A percentile compares a stretch with the other conserved stretches of the same genome.
Conservation (phyloP, 2,888 invertebrate genomes). For the Callosobruchus maculatus region DNA sequence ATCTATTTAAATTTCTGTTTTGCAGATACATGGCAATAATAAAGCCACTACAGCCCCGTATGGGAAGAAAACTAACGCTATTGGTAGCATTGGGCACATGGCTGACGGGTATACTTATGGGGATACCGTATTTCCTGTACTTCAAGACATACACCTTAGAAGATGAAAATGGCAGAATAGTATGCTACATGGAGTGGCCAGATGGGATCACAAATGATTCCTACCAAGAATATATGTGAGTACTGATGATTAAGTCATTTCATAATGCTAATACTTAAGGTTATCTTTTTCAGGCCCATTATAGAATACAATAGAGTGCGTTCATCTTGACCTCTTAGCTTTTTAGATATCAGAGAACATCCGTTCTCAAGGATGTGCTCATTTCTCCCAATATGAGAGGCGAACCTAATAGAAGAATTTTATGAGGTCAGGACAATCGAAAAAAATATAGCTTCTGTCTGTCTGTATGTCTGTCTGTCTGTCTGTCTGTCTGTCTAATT, state of each 20-base stretch:
- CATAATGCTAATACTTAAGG: background rate
- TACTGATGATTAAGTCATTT: conserved; percentile 27
- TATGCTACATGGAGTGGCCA: conserved; percentile 86
- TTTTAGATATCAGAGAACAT: no score
- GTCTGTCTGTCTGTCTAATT: no score
- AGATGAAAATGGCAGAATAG: conserved; percentile 58
- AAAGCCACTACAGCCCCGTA: conserved; percentile 84
- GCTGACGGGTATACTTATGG: conserved; percentile 73
- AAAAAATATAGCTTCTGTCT: no score
- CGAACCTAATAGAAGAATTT: no score
- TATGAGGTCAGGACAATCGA: no score
- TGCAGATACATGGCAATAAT: conserved; percentile 91
- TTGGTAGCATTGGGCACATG: conserved; percentile 82
- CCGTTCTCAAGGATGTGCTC: no score
- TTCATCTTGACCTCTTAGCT: no score
- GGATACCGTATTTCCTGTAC: conserved; percentile 81
- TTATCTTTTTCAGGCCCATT: no score
- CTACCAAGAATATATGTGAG: conserved; percentile 73
- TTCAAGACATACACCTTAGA: conserved; percentile 63
- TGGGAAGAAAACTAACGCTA: conserved; percentile 80
- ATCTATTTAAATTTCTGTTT: background rate
- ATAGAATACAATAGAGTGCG: no score
- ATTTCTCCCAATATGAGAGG: no score
- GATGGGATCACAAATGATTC: conserved; percentile 72
- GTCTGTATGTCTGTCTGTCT: no score